Conservation (phyloP, 2,113 vertebrate genomes). For the Poecile atricapillus region DNA sequence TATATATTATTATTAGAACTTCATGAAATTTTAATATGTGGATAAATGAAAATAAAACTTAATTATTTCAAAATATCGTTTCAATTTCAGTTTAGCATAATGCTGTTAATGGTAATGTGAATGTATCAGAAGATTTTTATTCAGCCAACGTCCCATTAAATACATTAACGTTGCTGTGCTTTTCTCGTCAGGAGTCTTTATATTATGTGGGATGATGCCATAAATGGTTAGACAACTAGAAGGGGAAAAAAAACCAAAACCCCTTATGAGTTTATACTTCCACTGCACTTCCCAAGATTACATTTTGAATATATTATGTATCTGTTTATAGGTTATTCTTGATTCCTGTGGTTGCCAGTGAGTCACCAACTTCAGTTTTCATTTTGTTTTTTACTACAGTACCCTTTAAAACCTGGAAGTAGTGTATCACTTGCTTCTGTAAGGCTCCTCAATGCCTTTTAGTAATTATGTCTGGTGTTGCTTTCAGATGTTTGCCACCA, state of each 20-base stretch:
- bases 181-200: not conserved
- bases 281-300: not conserved
- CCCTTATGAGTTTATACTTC: not conserved
- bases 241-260: not conserved
- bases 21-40: slow-evolving; percentile 20
- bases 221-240: not conserved
- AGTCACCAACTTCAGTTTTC: not conserved
- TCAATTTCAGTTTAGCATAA: not conserved
- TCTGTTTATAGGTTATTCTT: not conserved
- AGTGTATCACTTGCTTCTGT: not conserved
- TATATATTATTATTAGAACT: not conserved
- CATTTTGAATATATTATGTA: not conserved
- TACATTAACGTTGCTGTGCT: not conserved
- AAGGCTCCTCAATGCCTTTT: not conserved
- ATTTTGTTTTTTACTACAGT: not conserved
- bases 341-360: not conserved
- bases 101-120: not conserved
- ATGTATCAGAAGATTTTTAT: slow-evolving; percentile 11
- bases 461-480: not conserved
- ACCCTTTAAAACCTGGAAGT: not conserved
- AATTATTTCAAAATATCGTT: slow-evolving; percentile 47
- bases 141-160: slow-evolving; percentile 15
- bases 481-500: slow-evolving; percentile 92
- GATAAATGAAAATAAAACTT: slow-evolving; percentile 46
- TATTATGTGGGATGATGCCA: slow-evolving; percentile 7